Percentiles rank a stretch among this genome's conserved stretches.
phyloP scores from a whole-genome alignment of 2,797 vertebrate genomes.

The Mus spretus region DNA sequence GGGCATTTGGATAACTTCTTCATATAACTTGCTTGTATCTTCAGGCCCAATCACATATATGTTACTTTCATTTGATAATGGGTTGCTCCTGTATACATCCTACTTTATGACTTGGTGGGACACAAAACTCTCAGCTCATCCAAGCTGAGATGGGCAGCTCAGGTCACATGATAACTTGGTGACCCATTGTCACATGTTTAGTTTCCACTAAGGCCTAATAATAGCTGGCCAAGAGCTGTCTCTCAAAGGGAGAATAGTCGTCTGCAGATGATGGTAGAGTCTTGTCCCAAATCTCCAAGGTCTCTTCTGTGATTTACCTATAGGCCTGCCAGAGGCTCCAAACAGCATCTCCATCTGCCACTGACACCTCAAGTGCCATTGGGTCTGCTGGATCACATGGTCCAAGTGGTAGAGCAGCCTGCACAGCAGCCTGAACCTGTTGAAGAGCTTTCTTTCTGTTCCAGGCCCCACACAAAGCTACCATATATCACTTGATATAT shows the following conservation, averaged over 20 bases:
- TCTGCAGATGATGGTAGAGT: neutral
- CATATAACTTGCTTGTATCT: neutral
- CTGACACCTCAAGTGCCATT: neutral
- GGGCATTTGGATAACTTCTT: neutral
- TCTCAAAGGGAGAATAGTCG: neutral
- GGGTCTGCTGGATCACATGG: neutral
- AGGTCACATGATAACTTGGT: neutral
- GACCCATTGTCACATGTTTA: neutral
- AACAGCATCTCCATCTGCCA: neutral
- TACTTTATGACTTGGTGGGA: neutral
- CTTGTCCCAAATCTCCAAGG: neutral
- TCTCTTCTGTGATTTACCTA: neutral
- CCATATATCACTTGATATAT: neutral
- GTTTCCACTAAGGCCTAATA: neutral
- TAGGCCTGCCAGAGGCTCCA: neutral
- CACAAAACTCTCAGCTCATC: neutral
- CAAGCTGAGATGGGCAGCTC: neutral
- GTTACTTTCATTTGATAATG: neutral
- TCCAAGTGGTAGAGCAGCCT: neutral
- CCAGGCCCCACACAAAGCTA: neutral
- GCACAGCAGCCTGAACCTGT: neutral
- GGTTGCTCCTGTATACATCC: neutral
- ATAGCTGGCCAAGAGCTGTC: neutral
- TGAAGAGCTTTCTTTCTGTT: neutral
- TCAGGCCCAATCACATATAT: neutral